A percentile compares a stretch with the other conserved stretches of the same genome.
Evolutionary conservation across 2,113 vertebrate species (phyloP).

Genomic region (Machaerirhynchus nigripectus): DNA sequence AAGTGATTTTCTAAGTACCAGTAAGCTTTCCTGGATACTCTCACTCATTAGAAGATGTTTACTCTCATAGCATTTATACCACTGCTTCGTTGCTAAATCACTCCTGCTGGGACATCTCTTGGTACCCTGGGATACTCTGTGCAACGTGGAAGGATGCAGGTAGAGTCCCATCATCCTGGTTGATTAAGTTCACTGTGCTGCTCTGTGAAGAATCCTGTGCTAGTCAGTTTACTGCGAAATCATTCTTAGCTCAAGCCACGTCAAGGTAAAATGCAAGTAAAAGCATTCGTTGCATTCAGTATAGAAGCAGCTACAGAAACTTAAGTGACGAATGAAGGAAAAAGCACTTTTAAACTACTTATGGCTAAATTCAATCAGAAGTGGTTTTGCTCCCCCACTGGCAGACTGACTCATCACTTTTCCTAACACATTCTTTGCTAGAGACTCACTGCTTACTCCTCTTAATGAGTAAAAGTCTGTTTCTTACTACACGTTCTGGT

Average conservation of each 20-base stretch:
- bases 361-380: neutral
- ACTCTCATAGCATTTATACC: neutral
- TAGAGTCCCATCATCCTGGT: neutral
- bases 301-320: neutral
- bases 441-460: neutral
- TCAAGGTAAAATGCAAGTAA: neutral
- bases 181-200: neutral
- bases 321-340: neutral
- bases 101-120: neutral
- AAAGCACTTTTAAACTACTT: neutral
- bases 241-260: neutral
- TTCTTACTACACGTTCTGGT: neutral
- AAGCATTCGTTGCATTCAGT: neutral
- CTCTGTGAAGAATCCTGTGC: neutral
- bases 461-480: neutral
- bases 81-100: neutral
- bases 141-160: neutral
- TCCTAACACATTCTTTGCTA: neutral
- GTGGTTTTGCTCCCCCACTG: neutral
- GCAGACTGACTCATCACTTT: neutral
- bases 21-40: neutral
- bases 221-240: neutral
- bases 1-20: neutral
- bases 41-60: neutral
- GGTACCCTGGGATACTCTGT: neutral